These are phyloP conservation scores for Gavia stellata DNA, from an alignment of 2,113 vertebrate genomes.

Conservation along the genomic window DNA sequence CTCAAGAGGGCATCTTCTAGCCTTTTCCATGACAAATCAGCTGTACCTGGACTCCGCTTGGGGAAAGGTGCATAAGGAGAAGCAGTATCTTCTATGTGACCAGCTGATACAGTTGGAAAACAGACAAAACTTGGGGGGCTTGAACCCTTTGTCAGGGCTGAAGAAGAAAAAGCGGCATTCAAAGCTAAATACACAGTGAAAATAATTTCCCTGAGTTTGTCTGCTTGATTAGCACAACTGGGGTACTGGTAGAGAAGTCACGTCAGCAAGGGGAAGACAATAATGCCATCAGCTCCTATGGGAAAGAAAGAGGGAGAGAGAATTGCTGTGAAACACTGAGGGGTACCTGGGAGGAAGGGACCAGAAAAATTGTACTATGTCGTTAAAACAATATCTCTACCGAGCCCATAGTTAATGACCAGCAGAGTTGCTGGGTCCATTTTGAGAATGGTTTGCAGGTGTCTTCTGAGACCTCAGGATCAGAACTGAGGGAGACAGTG, in stretches of 20 bases:
- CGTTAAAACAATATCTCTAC: background rate
- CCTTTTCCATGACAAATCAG: background rate
- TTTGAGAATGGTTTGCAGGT: background rate
- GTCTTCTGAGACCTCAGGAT: background rate
- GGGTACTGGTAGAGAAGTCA: background rate
- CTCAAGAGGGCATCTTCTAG: constrained; percentile 62
- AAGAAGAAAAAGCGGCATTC: background rate
- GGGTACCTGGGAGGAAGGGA: background rate
- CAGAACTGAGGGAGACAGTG: background rate
- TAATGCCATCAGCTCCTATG: background rate
- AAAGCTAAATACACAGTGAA: background rate
- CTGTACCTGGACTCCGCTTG: background rate
- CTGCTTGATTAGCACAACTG: background rate
- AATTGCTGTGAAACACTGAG: background rate
- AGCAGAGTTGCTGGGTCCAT: background rate
- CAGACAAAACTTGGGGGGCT: background rate
- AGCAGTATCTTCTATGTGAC: background rate
- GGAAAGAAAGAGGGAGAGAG: background rate
- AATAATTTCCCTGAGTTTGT: background rate
- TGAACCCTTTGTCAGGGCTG: background rate
- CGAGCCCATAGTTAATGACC: background rate
- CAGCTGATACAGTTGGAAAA: background rate
- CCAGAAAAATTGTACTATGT: background rate
- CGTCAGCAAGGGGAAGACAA: background rate
- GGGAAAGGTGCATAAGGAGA: background rate